Evolutionary conservation across 1,140 invertebrate species (phyloP).

Genomic region (Pantala flavescens): DNA sequence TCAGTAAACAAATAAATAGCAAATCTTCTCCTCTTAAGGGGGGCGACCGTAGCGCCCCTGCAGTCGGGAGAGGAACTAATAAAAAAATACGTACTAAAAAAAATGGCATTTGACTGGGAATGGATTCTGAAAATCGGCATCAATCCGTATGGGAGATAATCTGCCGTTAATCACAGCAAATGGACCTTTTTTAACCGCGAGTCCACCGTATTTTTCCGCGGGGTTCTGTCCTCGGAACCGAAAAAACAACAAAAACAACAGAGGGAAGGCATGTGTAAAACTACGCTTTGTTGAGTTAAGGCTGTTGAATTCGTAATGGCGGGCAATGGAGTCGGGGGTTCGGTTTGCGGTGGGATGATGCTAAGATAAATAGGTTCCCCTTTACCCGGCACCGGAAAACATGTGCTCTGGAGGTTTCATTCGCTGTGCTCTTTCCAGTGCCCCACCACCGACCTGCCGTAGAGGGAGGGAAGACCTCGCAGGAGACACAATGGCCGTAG

Average conservation of each 20-base stretch:
- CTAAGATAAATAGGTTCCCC: constrained; percentile 2
- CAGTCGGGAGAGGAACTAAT: too few relatives aligned
- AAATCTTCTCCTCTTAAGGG: too few relatives aligned
- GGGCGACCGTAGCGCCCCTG: too few relatives aligned
- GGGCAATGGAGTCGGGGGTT: background rate
- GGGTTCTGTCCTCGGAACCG: too few relatives aligned
- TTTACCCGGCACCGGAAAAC: background rate
- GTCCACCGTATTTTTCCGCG: too few relatives aligned
- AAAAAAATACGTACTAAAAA: too few relatives aligned
- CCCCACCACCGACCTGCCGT: background rate
- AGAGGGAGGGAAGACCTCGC: background rate
- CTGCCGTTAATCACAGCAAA: too few relatives aligned
- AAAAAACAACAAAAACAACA: background rate
- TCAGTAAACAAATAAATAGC: too few relatives aligned
- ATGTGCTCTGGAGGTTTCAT: background rate
- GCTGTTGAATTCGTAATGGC: constrained; percentile 8
- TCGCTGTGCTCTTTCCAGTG: background rate
- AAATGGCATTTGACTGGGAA: too few relatives aligned
- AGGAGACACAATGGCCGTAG: background rate
- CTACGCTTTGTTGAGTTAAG: background rate
- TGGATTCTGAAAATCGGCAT: too few relatives aligned
- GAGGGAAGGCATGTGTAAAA: background rate
- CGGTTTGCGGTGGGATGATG: background rate
- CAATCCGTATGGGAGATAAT: too few relatives aligned
- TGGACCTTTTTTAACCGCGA: too few relatives aligned